These are phyloP conservation scores for Gadus macrocephalus DNA, from an alignment of 2,113 vertebrate genomes.

Conservation along the genomic window DNA sequence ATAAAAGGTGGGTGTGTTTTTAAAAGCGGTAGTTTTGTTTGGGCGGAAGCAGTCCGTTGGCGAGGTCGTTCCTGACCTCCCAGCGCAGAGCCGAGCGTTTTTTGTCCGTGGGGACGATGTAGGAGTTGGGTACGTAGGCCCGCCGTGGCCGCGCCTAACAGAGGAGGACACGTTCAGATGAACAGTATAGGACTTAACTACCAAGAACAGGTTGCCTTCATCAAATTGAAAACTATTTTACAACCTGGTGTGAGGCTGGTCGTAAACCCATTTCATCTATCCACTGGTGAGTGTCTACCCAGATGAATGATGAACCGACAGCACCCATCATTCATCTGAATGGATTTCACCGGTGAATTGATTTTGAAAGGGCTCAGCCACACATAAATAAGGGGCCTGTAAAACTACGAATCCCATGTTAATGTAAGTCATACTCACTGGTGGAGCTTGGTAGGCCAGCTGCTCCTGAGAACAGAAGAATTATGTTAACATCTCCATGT, in stretches of 20 bases:
- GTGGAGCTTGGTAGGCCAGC: conserved; percentile 66
- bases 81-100: conserved; percentile 81
- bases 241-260: too few species aligned
- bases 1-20: neutral
- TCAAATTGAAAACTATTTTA: too few species aligned
- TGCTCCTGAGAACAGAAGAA: conserved; percentile 58
- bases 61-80: conserved; percentile 81
- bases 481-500: neutral
- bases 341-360: too few species aligned
- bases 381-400: too few species aligned
- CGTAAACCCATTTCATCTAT: neutral
- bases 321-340: too few species aligned
- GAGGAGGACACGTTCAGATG: conserved; percentile 15
- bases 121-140: conserved; percentile 72
- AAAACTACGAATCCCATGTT: too few species aligned
- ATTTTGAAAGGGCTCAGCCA: too few species aligned
- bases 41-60: conserved; percentile 70
- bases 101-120: conserved; percentile 84
- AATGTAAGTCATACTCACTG: conserved; percentile 47
- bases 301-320: neutral
- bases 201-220: neutral
- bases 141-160: conserved; percentile 64
- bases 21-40: conserved; percentile 40
- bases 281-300: neutral
- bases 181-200: neutral